Evolutionary conservation across 2,888 invertebrate species (phyloP), one percentile per base, ranked within the genome.

Genomic region (Perizoma flavofasciatum): DNA sequence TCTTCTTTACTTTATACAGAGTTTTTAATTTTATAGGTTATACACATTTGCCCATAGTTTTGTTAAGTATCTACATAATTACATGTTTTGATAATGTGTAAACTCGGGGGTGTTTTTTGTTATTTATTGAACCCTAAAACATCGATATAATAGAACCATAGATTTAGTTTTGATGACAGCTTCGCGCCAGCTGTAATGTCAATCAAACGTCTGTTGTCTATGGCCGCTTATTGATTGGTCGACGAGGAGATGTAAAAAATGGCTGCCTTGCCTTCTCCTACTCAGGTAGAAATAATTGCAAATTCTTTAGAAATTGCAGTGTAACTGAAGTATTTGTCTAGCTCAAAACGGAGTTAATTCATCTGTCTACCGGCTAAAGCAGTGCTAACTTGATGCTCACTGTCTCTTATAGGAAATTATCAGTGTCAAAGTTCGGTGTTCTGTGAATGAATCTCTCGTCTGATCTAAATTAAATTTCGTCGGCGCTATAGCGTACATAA

Each of bases 221-320:
- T 91, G 87, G 71, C 81, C 78, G 83, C 89, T 66, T 92, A 92
- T 92, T 92, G 92, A 92, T 92, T 92, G 92, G 92, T 92, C 90
- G 83, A 87, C 61, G 86, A 85, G 86, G 92, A 91, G 89, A 92
- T 92, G 92, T 92, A 86, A 92, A 95, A 96, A 95, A 96, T 96
- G 96, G 96, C 96, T 94, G 94, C 95, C 91, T 93, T 96, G 95
- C 96, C 95, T 93, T 96, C 95, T 93, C 96, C 96, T 93, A 95
- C 95, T 91, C 95, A 96, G 95, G 96, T 96, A 95, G 92, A 90
- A 84, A 71, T 81, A 77, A 76, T 79, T 76, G 74, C 74, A 82
- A 85, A 83, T 75, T 83, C 75, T 75, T 75, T 80, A 78, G 77
- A 70, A 75, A 64, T 63, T 78, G 71, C 58, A 70, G 69, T 74